phyloP scores from a whole-genome alignment of 2,888 invertebrate genomes.

The Bugulina stolonifera region DNA sequence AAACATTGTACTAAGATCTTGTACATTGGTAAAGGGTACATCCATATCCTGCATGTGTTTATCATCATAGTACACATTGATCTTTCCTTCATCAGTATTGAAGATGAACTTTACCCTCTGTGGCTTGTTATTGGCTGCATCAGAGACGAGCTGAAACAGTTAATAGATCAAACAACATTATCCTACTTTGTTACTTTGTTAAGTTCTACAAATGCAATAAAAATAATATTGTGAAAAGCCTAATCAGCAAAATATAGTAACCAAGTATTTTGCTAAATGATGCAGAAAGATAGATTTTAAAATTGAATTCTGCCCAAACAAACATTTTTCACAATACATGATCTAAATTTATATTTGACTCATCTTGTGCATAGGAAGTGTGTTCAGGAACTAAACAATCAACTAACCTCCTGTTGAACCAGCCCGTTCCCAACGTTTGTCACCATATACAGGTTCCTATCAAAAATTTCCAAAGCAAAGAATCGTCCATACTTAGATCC shows the following conservation, averaged over 20 bases:
- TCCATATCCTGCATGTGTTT: neutral
- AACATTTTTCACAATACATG: too few relatives aligned
- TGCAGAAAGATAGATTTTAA: too few relatives aligned
- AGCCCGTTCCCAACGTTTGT: conserved; percentile 39
- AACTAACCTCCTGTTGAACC: conserved; percentile 31
- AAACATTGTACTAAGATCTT: neutral
- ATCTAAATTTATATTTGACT: too few relatives aligned
- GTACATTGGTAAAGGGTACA: neutral
- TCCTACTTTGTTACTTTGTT: too few relatives aligned
- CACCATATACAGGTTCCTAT: conserved; percentile 44
- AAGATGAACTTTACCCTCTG: neutral
- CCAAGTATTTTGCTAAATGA: too few relatives aligned
- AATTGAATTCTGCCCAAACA: too few relatives aligned
- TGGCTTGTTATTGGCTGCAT: neutral
- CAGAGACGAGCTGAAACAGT: neutral
- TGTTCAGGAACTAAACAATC: too few relatives aligned
- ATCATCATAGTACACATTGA: neutral
- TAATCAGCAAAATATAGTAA: too few relatives aligned
- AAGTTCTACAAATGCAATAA: too few relatives aligned
- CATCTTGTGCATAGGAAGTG: too few relatives aligned
- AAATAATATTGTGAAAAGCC: too few relatives aligned
- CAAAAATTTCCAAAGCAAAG: conserved; percentile 45
- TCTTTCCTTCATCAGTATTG: neutral
- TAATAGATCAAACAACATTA: too few relatives aligned
- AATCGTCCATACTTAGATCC: conserved; percentile 33